Base-by-base conservation (phyloP, 1,140 invertebrate genomes). In the Lethocerus indicus region DNA sequence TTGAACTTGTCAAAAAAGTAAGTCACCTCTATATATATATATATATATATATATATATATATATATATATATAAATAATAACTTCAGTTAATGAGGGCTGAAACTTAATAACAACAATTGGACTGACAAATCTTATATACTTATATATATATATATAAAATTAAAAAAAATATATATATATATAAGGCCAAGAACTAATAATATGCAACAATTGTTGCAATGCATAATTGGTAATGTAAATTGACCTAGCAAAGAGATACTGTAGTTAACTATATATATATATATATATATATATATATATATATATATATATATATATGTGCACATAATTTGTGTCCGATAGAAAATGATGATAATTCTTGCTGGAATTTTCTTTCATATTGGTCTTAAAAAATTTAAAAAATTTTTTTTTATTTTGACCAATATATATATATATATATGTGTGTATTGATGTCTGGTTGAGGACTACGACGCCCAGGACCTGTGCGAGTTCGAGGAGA, bases 1-100 rank as follows among this genome's bases (percentile, higher is more conserved):
- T 93, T 62, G 87, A 92, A 65, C 66, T 93, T 28, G 87, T 88
- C 2, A 90, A 93, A 71, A 89, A 91, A 74, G 87, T 90, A 65
- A 68, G n/a, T n/a, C n/a, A n/a, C n/a, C n/a, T n/a, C n/a, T n/a
- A n/a, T n/a, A 59, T 54, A 37, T 16, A 35, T 36, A 23, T 47
- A 16, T n/a, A 1, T 47, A 23, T 47, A 28, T 46, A 7, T 28
- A 28, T 28, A 24, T 46, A 5, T 3, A 28, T 40, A 9, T 16
- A 40, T 9, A 40, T 9, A 40, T 16, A 40, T 40, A 40, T 9
- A 40, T 9, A 9, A 16, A 9, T 32, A 7, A 7, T 7, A 32
- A 32, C 29, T n/a, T 32, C 29, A 32, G 7, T n/a, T 32, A 32
- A 9, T 32, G 7, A 32, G 29, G 7, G 29, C n/a, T n/a, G n/a